Conservation (phyloP, 1,140 invertebrate species). For the Arion vulgaris region DNA sequence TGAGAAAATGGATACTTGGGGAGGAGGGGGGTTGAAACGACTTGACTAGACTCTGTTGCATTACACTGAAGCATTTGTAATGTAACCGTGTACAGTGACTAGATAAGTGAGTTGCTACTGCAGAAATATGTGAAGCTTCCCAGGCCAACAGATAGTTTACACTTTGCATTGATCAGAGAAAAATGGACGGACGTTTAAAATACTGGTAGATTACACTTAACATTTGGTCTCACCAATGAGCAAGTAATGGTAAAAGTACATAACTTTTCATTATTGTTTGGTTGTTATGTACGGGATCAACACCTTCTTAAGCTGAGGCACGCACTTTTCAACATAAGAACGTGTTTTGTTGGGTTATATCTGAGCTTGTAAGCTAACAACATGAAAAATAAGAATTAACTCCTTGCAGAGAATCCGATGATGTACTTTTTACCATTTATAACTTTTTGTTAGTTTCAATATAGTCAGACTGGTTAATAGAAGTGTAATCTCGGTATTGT, state of each 20-base stretch:
- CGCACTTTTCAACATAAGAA: too few species aligned
- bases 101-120: not conserved
- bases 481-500: too few species aligned
- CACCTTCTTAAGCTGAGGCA: too few species aligned
- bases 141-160: conserved; percentile 37
- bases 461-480: too few species aligned
- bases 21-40: too few species aligned
- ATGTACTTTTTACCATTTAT: not conserved
- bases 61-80: too few species aligned
- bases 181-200: not conserved
- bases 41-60: too few species aligned
- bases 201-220: not conserved
- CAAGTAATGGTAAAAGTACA: not conserved
- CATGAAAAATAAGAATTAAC: too few species aligned
- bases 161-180: conserved; percentile 21
- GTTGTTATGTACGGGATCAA: too few species aligned
- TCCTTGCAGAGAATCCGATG: not conserved
- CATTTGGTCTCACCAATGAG: not conserved
- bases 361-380: too few species aligned
- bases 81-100: not conserved
- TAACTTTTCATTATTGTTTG: not conserved
- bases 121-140: not conserved
- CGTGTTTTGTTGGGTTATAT: too few species aligned
- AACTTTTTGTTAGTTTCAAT: not conserved
- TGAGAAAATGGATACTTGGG: too few species aligned